Percentiles rank a stretch among this genome's conserved stretches.
phyloP scores from a whole-genome alignment of 2,113 vertebrate genomes.

The Aphyosemion australe region DNA sequence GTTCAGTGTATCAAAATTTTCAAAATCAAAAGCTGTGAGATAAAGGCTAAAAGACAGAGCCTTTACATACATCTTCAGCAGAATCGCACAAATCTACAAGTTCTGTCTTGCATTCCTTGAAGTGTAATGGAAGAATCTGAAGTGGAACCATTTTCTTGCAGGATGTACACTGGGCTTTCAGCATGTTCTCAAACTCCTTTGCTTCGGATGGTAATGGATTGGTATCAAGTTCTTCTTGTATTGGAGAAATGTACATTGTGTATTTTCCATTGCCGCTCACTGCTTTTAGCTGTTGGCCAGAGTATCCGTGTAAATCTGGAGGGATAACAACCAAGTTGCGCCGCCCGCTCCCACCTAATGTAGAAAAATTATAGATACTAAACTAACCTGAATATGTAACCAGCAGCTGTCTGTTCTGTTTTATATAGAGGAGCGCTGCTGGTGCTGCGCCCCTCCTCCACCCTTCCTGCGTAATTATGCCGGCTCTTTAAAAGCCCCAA shows the following conservation, averaged over 20 bases:
- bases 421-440: too few species aligned
- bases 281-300: conserved; percentile 24
- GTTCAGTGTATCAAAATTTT: too few species aligned
- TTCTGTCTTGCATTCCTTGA: neutral
- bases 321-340: conserved; percentile 9
- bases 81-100: neutral
- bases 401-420: too few species aligned
- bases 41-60: too few species aligned
- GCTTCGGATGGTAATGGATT: conserved; percentile 2
- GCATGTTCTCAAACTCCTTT: conserved; percentile 11
- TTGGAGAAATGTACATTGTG: conserved; percentile 23
- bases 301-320: conserved; percentile 16
- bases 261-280: conserved; percentile 13
- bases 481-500: too few species aligned
- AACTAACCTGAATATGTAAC: neutral
- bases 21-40: too few species aligned
- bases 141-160: conserved; percentile 5
- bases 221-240: conserved; percentile 21
- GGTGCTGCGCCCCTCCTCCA: too few species aligned
- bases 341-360: conserved; percentile 2
- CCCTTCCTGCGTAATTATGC: too few species aligned
- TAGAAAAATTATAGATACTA: neutral
- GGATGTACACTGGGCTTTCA: neutral
- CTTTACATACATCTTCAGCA: neutral
- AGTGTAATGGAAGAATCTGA: conserved; percentile 6